phyloP scores from a whole-genome alignment of 2,888 invertebrate genomes.

The Eristalis tenax region DNA sequence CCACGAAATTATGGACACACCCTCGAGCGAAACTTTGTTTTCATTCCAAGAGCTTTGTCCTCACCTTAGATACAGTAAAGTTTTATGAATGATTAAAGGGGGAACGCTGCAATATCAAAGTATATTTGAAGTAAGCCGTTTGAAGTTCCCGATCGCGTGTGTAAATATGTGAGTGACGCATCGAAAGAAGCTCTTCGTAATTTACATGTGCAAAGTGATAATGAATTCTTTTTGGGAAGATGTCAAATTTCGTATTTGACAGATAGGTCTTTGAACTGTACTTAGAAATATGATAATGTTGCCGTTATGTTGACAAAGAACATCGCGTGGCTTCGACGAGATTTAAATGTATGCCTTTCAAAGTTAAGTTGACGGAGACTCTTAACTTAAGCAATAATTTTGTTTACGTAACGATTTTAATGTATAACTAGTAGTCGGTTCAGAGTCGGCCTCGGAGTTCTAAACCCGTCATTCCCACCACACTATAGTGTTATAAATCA shows the following conservation, averaged over 20 bases:
- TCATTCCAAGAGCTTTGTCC: neutral
- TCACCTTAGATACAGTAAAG: neutral
- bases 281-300: neutral
- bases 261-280: constrained; percentile 19
- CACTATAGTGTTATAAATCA: no score
- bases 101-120: neutral
- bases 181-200: neutral
- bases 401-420: no score
- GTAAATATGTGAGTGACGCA: neutral
- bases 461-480: no score
- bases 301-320: no score
- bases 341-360: no score
- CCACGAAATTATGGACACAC: neutral
- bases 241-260: constrained; percentile 33
- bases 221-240: neutral
- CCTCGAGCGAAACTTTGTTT: neutral
- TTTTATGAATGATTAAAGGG: neutral
- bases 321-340: no score
- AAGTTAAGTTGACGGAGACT: no score
- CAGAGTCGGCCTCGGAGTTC: no score
- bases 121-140: neutral
- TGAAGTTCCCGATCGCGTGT: neutral
- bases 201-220: neutral
- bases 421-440: no score
- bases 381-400: no score